Percentiles rank a stretch among this genome's conserved stretches.
Evolutionary conservation across 2,113 vertebrate genomes (phyloP).

Genomic region (Gymnobelideus leadbeateri): DNA sequence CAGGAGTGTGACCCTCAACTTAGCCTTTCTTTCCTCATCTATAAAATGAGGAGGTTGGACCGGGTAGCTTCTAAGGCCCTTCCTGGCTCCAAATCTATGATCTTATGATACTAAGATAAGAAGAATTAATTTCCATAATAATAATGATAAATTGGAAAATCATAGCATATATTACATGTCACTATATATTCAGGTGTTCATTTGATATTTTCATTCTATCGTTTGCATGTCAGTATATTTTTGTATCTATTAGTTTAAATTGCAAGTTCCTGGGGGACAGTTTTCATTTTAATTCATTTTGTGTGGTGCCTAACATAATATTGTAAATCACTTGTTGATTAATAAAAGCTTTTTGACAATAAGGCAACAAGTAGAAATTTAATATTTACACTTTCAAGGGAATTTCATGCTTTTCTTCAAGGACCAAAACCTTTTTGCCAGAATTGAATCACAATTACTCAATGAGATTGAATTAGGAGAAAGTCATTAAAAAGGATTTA

Average conservation of each 20-base stretch:
- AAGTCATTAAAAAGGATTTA: conserved; percentile 14
- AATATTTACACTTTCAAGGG: conserved; percentile 6
- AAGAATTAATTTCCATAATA: neutral
- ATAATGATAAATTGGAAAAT: neutral
- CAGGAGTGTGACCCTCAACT: neutral
- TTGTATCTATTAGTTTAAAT: neutral
- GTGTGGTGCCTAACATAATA: neutral
- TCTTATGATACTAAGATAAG: neutral
- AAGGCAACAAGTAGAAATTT: conserved; percentile 33
- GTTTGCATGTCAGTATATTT: neutral
- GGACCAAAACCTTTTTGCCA: neutral
- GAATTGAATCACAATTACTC: neutral
- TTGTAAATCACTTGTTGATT: neutral
- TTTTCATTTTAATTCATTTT: neutral
- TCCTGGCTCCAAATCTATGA: neutral
- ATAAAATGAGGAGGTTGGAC: neutral
- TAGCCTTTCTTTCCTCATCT: neutral
- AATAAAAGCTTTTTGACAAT: conserved; percentile 10
- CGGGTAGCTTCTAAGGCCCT: neutral
- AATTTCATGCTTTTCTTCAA: conserved; percentile 39
- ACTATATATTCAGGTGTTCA: neutral
- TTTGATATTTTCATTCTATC: neutral
- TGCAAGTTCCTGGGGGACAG: neutral
- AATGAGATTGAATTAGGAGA: conserved; percentile 2
- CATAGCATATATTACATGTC: neutral